Base-by-base conservation (phyloP, 1,140 invertebrate genomes). In the Lerema accius region DNA sequence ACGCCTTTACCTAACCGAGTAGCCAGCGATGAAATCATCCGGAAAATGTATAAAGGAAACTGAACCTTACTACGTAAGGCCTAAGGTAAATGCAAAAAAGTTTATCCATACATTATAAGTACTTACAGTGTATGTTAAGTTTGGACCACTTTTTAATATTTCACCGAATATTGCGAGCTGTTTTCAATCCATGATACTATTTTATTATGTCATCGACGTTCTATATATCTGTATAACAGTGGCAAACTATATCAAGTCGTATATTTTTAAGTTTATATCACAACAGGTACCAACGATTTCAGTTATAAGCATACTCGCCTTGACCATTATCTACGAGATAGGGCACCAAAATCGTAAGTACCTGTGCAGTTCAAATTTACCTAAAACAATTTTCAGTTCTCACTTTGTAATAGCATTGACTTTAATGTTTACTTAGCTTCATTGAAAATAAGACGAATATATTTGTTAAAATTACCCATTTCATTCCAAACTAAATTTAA, bases 101-200 rank as follows among this genome's bases (percentile, higher is more conserved):
- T 42, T 40, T 43, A 32, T 56, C 7, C 39, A 56, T 10, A 32
- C 9, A 56, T 56, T 28, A 28, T 35, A 55, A 55, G 15, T 11
- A 43, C 51, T 26, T 45, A 56, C 9, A 43, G 23, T 53, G 35
- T 55, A 46, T 26, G 39, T 28, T 56, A 45, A 56, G 49, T 53
- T 69, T 70, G 70, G 70, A 68, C 69, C 60, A 68, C 64, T 65
- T 53, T 60, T 42, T 49, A 26, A 35, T 23, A 32, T 43, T 60
- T 49, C 45, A 40, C 28, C 58, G 63, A 61, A 62, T 62, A 50
- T 32, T 51, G 45, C 40, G 23, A 61, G 43, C 51, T 60, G 55
- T 65, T 53, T 35, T 23, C 5, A 23, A 19, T 48, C 19, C 0
- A 28, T 15, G 13, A 49, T 32, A 32, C 28, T 32, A 32, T 32